Conservation (phyloP, 1,140 invertebrate species). For the Coboldia fuscipes region DNA sequence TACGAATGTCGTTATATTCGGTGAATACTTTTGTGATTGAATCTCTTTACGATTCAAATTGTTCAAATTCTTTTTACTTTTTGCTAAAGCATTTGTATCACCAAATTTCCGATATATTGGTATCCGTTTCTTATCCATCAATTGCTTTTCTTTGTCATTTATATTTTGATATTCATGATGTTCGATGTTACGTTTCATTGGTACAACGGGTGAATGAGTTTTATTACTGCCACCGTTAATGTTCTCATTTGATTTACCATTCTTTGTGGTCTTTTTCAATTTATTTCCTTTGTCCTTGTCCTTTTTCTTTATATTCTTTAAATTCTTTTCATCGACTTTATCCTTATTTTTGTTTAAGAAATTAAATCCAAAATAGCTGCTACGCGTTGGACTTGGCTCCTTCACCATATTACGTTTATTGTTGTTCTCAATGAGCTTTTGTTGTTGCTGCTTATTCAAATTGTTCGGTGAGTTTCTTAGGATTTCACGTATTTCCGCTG, state of each 20-base stretch:
- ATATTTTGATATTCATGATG: slow-evolving; percentile 4
- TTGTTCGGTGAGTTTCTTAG: neutral
- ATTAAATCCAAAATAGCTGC: too few relatives aligned
- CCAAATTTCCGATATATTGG: slow-evolving; percentile 1
- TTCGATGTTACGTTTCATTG: neutral
- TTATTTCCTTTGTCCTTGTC: neutral
- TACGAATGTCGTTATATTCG: too few relatives aligned
- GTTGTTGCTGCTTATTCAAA: neutral
- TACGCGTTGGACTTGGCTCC: too few relatives aligned
- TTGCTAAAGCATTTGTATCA: slow-evolving; percentile 1
- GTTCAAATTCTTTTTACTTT: slow-evolving; percentile 1
- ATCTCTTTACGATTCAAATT: neutral
- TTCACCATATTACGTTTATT: too few relatives aligned
- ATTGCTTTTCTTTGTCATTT: neutral
- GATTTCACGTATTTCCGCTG: neutral
- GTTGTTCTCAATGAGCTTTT: neutral
- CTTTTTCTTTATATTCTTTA: neutral
- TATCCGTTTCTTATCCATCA: neutral
- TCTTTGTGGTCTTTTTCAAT: neutral
- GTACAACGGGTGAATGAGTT: neutral
- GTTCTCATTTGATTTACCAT: neutral
- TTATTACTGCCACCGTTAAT: neutral
- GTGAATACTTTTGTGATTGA: too few relatives aligned
- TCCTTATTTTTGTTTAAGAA: too few relatives aligned
- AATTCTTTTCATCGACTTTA: neutral